phyloP scores from a whole-genome alignment of 1,140 invertebrate species.

The Archivesica marissinica region DNA sequence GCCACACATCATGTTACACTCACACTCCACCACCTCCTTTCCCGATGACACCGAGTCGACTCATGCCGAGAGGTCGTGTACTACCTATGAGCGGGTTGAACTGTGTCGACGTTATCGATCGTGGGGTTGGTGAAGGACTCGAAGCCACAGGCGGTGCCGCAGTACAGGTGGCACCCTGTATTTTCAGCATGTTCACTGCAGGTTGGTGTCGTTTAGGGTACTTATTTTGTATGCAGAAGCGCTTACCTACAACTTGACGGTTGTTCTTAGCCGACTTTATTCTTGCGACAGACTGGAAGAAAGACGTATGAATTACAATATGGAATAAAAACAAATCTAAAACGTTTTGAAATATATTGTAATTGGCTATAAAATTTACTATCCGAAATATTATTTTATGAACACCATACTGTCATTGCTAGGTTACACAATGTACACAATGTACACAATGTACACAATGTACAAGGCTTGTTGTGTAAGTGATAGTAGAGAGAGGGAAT shows the following conservation, averaged over 20 bases:
- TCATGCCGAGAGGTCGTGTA: conserved; percentile 10
- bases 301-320: neutral
- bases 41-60: conserved; percentile 25
- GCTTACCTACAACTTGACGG: conserved; percentile 64
- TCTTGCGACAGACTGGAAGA: conserved; percentile 35
- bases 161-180: conserved; percentile 56
- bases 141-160: neutral
- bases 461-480: no score
- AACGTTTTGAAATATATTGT: neutral
- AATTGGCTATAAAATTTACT: neutral
- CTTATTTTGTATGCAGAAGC: conserved; percentile 45
- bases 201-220: conserved; percentile 54
- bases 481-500: no score
- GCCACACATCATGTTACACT: neutral
- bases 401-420: neutral
- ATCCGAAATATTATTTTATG: neutral
- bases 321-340: neutral
- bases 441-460: neutral
- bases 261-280: conserved; percentile 62
- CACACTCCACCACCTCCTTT: conserved; percentile 55
- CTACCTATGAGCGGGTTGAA: conserved; percentile 50
- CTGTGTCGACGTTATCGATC: conserved; percentile 9
- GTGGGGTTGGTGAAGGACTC: conserved; percentile 46
- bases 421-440: neutral
- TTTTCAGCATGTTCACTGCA: conserved; percentile 58